Evolutionary conservation across 2,113 vertebrate species (phyloP), one percentile per base, ranked within the genome.

Genomic region (Dasyprocta punctata): DNA sequence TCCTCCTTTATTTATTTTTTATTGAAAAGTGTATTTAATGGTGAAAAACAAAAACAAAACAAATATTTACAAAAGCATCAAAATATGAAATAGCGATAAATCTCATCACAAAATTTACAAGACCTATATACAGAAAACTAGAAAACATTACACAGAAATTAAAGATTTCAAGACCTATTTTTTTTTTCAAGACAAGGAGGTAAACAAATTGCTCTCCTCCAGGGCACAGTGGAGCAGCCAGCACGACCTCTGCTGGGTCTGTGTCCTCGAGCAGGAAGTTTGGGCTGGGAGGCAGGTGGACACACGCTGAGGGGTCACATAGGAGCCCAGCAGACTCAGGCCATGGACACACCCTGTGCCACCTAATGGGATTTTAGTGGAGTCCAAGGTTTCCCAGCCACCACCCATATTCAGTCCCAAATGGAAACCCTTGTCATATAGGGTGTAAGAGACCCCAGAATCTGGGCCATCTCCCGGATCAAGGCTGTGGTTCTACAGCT

Each of bases 271-370:
- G 63, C 13, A 0, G 67, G 75, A 98, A 16, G 94, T 97, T 97
- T 84, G 78, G 92, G 92, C 92, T 97, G 71, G 97, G 97, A 93
- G 96, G 94, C 99, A 98, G 97, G 98, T 97, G 94, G 97, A 97
- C 98, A 98, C 98, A 97, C 61, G 98, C 94, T 94, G 0, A 9
- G 97, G 96, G 98, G 94, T 97, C 92, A 86, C 93, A 96, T 96
- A 73, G 89, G 93, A 98, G 96, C 98, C 91, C 95, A 95, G 87
- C 95, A 98, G 81, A 98, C 97, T 97, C 96, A 92, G 96, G 96
- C 98, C 97, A 96, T 97, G 96, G 85, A 24, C 94, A 98, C 87
- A 97, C 93, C 75, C 96, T 97, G 96, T 86, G 94, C 97, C 65
- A 96, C 63, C 92, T 82, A 78, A 13, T 89, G 95, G 97, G 96